Conservation (phyloP, 2,888 invertebrate species). For the Nasonia oneida region DNA sequence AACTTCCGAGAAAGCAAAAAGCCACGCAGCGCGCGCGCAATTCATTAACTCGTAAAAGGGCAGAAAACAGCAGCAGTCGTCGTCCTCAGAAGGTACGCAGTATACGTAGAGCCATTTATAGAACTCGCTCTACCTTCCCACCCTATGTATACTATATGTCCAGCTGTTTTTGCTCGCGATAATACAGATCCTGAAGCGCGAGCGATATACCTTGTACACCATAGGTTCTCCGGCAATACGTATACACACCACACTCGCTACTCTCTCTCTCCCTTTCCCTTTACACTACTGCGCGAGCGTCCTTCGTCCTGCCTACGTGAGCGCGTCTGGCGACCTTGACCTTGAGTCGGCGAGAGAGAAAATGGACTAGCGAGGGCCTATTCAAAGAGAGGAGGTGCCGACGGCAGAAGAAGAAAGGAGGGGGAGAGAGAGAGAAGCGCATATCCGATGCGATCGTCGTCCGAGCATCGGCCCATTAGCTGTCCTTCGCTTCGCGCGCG, state of each 20-base stretch:
- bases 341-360: slow-evolving; percentile 68
- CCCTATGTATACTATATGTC: neutral
- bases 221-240: neutral
- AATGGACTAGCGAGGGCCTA: slow-evolving; percentile 9
- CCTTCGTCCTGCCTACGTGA: neutral
- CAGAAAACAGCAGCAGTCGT: neutral
- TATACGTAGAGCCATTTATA: slow-evolving; percentile 43
- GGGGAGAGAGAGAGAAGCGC: neutral
- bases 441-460: slow-evolving; percentile 13
- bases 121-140: slow-evolving; percentile 24
- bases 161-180: too few species aligned
- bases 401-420: neutral
- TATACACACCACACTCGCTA: neutral
- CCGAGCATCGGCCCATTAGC: slow-evolving; percentile 19
- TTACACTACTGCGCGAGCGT: neutral
- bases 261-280: neutral
- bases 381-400: neutral
- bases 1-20: slow-evolving; percentile 20
- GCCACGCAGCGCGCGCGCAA: neutral
- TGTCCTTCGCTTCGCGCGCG: slow-evolving; percentile 24
- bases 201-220: neutral
- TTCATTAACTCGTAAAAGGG: slow-evolving; percentile 49
- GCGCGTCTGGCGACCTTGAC: slow-evolving; percentile 70
- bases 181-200: too few species aligned
- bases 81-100: slow-evolving; percentile 31